Conservation (phyloP, 2,888 invertebrate species). For the Hermaeophaga mercurialis region DNA sequence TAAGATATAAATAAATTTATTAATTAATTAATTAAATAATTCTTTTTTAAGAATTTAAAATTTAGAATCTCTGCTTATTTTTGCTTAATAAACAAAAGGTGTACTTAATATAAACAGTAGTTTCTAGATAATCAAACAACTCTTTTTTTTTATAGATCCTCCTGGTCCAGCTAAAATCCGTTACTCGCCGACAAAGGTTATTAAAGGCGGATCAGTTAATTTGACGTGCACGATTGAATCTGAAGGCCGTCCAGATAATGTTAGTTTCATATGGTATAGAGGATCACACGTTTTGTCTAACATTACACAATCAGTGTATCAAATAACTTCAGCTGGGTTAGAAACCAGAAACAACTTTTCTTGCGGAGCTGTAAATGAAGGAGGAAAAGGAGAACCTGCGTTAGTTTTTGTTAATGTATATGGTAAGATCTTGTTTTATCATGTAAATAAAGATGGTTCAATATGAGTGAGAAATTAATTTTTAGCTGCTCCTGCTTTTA, state of each 20-base stretch:
- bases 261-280: conserved; percentile 79
- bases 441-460: no score
- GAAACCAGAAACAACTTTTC: conserved; percentile 89
- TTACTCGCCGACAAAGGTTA: conserved; percentile 74
- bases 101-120: no score
- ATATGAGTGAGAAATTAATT: conserved; percentile 35
- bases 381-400: conserved; percentile 76
- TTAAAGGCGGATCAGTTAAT: conserved; percentile 83
- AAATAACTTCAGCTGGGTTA: conserved; percentile 81
- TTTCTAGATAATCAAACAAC: no score
- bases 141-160: conserved; percentile 67
- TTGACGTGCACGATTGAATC: conserved; percentile 84
- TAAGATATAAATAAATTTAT: no score
- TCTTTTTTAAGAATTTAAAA: no score
- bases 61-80: no score
- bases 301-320: conserved; percentile 76
- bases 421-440: no score
- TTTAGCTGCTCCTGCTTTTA: conserved; percentile 86
- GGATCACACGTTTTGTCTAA: conserved; percentile 77
- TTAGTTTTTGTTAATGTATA: conserved; percentile 73
- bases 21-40: no score
- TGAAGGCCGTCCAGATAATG: conserved; percentile 78
- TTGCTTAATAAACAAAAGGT: no score
- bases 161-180: conserved; percentile 81
- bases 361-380: conserved; percentile 84